Evolutionary conservation across 2,797 vertebrate genomes (phyloP).

Genomic region (Hapalemur alaotrensis): DNA sequence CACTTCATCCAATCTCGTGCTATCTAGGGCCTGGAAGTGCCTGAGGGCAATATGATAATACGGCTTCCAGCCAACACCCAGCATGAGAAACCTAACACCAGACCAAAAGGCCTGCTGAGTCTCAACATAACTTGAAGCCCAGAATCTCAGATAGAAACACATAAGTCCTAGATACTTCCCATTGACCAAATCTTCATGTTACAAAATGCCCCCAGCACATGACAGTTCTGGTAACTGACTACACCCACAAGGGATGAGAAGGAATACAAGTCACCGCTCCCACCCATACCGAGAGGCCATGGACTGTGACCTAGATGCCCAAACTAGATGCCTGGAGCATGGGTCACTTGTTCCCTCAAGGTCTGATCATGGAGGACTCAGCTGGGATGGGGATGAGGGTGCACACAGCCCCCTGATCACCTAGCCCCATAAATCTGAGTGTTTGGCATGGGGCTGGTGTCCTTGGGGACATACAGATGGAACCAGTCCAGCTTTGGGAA

Average conservation of each 20-base stretch:
- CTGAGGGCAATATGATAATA: background rate
- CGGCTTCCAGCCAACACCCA: background rate
- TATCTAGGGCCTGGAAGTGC: background rate
- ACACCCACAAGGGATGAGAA: background rate
- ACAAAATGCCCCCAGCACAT: background rate
- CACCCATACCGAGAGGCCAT: background rate
- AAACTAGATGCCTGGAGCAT: background rate
- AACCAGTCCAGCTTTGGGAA: background rate
- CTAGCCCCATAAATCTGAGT: background rate
- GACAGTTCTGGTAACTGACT: background rate
- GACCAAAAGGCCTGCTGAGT: background rate
- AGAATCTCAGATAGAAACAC: background rate
- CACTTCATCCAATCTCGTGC: conserved; percentile 18
- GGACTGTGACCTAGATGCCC: background rate
- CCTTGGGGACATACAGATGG: background rate
- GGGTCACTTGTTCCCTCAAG: background rate
- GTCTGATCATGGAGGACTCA: background rate
- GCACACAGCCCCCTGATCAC: background rate
- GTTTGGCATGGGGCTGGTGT: background rate
- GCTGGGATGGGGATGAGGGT: too few species aligned
- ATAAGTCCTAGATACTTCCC: background rate
- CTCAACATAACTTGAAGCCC: background rate
- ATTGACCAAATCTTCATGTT: background rate
- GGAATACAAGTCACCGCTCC: background rate
- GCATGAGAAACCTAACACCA: background rate